Percentiles rank a stretch among this genome's conserved stretches.
Evolutionary conservation across 1,140 invertebrate genomes (phyloP).

Genomic region (Neelides sp.): DNA sequence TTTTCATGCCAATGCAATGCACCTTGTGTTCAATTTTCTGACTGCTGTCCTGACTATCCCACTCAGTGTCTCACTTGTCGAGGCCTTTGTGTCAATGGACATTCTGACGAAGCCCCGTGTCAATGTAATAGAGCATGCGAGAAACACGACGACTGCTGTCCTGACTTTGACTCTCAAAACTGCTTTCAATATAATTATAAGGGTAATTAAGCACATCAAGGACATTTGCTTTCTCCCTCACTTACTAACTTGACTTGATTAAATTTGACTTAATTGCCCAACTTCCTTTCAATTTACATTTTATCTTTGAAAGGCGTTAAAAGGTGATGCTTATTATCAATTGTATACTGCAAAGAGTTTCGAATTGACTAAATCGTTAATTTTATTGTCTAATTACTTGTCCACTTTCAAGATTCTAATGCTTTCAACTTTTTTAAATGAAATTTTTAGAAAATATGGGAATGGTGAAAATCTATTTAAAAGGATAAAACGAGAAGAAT

Average conservation of each 20-base stretch:
- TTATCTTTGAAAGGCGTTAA: no score
- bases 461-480: no score
- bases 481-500: no score
- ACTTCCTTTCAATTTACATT: no score
- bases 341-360: background rate
- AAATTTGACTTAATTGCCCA: background rate
- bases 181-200: no score
- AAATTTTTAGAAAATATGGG: no score
- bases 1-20: conserved; percentile 22
- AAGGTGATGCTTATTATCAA: background rate
- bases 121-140: conserved; percentile 21
- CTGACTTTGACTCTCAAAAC: conserved; percentile 6
- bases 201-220: background rate
- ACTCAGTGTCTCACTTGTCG: conserved; percentile 16
- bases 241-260: background rate
- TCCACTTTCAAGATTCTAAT: no score
- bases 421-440: no score
- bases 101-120: conserved; percentile 15
- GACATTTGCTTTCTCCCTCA: background rate
- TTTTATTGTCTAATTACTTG: no score
- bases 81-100: conserved; percentile 7
- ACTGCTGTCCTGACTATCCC: conserved; percentile 22
- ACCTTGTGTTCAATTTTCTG: conserved; percentile 14
- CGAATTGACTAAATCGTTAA: no score
- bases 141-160: conserved; percentile 19